Percentiles rank a stretch among this genome's conserved stretches.
These are phyloP conservation scores for Catalaphyllia jardinei DNA, from an alignment of 64 coral and sea anemone genomes.

Conservation along the genomic window DNA sequence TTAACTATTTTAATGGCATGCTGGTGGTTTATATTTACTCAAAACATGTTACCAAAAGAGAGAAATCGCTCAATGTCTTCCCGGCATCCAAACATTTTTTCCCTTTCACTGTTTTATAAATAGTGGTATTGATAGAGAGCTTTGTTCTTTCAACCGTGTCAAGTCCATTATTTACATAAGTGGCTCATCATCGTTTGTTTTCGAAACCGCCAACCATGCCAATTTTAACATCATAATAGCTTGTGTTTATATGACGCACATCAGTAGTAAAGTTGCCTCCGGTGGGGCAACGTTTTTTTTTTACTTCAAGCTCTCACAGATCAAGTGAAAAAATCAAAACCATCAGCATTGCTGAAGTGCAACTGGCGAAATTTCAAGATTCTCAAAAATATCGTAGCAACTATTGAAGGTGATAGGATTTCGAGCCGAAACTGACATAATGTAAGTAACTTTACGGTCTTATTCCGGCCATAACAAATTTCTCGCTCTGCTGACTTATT, in stretches of 20 bases:
- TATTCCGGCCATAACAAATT: not conserved
- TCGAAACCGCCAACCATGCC: not conserved
- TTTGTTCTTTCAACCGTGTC: constrained; percentile 15
- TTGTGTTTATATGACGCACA: too few relatives aligned
- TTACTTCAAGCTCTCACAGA: not conserved
- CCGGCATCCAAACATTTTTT: not conserved
- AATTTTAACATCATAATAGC: constrained; percentile 59
- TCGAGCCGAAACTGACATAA: constrained; percentile 11
- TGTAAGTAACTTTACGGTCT: not conserved
- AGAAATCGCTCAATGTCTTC: too few relatives aligned
- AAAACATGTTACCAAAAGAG: too few relatives aligned
- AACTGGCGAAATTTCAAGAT: not conserved
- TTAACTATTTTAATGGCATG: too few relatives aligned
- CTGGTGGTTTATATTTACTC: too few relatives aligned
- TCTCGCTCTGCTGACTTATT: not conserved
- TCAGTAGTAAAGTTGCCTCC: not conserved
- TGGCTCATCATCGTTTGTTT: not conserved
- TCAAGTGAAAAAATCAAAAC: not conserved
- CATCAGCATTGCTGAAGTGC: not conserved
- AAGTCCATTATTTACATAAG: constrained; percentile 36
- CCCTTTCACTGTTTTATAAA: not conserved
- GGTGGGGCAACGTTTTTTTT: not conserved
- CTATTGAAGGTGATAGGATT: not conserved
- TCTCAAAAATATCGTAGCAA: not conserved
- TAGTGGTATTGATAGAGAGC: not conserved